Evolutionary conservation across 2,888 invertebrate genomes (phyloP).

Genomic region (Diloba caeruleocephala): DNA sequence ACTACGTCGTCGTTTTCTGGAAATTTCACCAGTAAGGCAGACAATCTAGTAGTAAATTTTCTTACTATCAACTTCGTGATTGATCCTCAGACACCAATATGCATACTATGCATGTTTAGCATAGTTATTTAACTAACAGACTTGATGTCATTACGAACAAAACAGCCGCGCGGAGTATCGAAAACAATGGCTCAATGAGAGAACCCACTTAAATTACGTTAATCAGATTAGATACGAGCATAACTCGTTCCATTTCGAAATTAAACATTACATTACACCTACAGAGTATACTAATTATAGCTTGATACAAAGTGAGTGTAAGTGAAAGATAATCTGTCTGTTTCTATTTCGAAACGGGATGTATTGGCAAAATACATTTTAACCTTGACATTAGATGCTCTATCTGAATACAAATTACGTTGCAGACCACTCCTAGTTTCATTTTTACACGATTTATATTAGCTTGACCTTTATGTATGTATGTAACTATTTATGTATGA

Average conservation of each 20-base stretch:
- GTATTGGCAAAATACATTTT: constrained; percentile 5
- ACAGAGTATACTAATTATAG: constrained; percentile 21
- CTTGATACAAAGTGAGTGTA: constrained; percentile 12
- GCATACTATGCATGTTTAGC: constrained; percentile 4
- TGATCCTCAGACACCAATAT: not conserved
- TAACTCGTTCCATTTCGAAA: constrained; percentile 28
- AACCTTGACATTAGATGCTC: constrained; percentile 33
- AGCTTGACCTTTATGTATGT: too few species aligned
- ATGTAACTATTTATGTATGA: too few species aligned
- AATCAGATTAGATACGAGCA: constrained; percentile 44
- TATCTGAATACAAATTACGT: constrained; percentile 1
- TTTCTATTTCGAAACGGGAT: constrained; percentile 30
- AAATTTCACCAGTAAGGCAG: too few species aligned
- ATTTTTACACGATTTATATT: too few species aligned
- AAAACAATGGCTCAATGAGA: constrained; percentile 34
- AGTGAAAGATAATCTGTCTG: constrained; percentile 19
- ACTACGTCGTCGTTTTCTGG: too few species aligned
- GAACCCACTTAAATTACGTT: constrained; percentile 32
- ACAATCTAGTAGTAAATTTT: not conserved
- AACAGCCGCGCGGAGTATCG: not conserved
- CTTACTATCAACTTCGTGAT: not conserved
- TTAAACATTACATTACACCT: constrained; percentile 28
- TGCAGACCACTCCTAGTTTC: too few species aligned
- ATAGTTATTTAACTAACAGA: not conserved
- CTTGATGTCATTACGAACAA: constrained; percentile 25